These are phyloP conservation scores for Columba janthina DNA, from an alignment of 2,113 vertebrate species.

Conservation along the genomic window DNA sequence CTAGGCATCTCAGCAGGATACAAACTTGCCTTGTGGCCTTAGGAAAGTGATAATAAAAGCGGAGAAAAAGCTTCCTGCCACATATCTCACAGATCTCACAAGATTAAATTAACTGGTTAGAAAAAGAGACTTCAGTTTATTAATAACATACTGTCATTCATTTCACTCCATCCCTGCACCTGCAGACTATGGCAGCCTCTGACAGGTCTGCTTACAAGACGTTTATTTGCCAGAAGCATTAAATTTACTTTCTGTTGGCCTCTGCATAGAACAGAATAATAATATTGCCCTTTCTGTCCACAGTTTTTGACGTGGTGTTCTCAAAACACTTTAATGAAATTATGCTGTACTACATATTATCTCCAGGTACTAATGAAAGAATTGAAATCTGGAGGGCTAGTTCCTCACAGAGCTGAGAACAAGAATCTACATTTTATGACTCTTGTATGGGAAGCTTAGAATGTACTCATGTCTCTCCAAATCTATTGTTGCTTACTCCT, in stretches of 20 bases:
- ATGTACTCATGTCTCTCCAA: background rate
- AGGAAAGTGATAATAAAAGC: slow-evolving; percentile 11
- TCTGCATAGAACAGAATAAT: background rate
- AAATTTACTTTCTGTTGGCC: background rate
- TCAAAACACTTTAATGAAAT: background rate
- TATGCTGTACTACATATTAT: background rate
- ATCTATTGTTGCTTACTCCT: background rate
- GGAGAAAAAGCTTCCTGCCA: background rate
- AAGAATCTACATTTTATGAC: background rate
- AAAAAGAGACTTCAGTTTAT: background rate
- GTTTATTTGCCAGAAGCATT: background rate
- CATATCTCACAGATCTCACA: background rate
- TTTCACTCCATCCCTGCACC: background rate
- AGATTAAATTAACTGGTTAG: background rate
- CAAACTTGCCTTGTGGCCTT: background rate
- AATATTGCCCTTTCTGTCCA: background rate
- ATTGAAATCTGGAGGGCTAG: background rate
- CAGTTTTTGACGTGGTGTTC: background rate
- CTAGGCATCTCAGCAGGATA: background rate
- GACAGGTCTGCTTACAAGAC: background rate
- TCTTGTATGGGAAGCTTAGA: background rate
- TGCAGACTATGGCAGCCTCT: background rate
- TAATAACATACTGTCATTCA: background rate
- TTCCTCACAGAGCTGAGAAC: background rate
- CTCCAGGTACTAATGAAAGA: background rate